These are phyloP conservation scores for Melipona beecheii DNA, from an alignment of 2,888 invertebrate species.

Conservation along the genomic window DNA sequence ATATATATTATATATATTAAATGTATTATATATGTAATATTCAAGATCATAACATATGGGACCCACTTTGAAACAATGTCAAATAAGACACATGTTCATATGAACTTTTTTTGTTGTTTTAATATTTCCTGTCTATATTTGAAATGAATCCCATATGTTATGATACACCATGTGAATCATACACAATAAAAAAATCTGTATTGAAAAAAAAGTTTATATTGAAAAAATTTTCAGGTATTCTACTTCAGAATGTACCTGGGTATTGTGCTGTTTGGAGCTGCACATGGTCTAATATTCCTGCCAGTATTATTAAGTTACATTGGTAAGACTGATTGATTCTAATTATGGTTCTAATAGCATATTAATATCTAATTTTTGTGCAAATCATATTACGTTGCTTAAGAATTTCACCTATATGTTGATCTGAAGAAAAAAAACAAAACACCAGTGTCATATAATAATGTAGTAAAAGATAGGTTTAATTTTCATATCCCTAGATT, in stretches of 20 bases:
- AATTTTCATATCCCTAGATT: conserved; percentile 63
- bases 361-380: not conserved
- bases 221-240: conserved; percentile 88
- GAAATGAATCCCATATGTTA: no score
- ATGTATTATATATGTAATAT: no score
- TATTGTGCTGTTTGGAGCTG: conserved; percentile 98
- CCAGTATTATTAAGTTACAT: conserved; percentile 98
- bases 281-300: conserved; percentile 98
- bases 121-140: no score
- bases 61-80: not conserved
- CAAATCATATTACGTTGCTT: conserved; percentile 8
- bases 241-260: conserved; percentile 99
- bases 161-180: no score
- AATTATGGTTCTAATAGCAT: not conserved
- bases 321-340: conserved; percentile 87
- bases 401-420: conserved; percentile 8
- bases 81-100: no score
- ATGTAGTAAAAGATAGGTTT: conserved; percentile 8
- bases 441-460: conserved; percentile 42
- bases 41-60: no score
- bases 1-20: no score
- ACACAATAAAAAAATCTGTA: no score
- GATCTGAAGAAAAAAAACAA: not conserved
- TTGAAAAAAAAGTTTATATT: no score
- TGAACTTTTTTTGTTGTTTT: no score